Evolutionary conservation across 1,140 invertebrate species (phyloP).

Genomic region (Lasaia peninsularis): DNA sequence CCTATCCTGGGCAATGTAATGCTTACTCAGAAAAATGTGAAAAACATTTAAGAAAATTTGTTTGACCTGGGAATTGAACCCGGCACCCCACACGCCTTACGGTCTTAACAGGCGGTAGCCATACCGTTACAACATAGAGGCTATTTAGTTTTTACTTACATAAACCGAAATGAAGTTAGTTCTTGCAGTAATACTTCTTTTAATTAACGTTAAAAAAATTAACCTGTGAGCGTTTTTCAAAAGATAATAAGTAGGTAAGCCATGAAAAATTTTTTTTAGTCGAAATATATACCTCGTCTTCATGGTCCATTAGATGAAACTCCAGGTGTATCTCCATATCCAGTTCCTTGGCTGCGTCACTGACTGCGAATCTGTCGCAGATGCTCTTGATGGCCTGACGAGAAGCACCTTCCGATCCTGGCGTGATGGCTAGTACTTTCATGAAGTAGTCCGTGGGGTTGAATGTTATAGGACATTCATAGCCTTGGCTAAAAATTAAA

Average conservation of each 20-base stretch:
- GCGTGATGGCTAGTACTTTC: conserved; percentile 87
- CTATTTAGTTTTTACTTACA: no score
- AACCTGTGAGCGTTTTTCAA: background rate
- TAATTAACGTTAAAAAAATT: no score
- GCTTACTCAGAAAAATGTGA: no score
- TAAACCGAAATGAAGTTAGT: no score
- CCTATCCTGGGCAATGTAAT: no score
- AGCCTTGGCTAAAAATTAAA: conserved; percentile 81
- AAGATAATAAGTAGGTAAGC: background rate
- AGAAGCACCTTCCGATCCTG: conserved; percentile 84
- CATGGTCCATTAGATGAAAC: conserved; percentile 78
- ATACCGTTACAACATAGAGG: no score
- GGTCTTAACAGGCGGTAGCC: no score
- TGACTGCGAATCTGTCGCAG: conserved; percentile 88
- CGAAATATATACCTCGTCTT: conserved; percentile 42
- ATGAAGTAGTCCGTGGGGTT: conserved; percentile 97
- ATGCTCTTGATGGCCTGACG: conserved; percentile 82
- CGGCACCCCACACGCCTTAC: no score
- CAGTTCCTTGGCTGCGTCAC: conserved; percentile 85
- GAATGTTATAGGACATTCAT: conserved; percentile 88
- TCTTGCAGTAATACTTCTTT: no score
- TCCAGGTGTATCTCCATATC: conserved; percentile 83
- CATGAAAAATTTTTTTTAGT: no score
- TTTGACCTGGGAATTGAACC: no score
- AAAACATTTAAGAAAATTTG: no score